A percentile compares a stretch with the other conserved stretches of the same genome.
phyloP scores from a whole-genome alignment of 2,888 invertebrate species.

The Leucophenga montana region DNA sequence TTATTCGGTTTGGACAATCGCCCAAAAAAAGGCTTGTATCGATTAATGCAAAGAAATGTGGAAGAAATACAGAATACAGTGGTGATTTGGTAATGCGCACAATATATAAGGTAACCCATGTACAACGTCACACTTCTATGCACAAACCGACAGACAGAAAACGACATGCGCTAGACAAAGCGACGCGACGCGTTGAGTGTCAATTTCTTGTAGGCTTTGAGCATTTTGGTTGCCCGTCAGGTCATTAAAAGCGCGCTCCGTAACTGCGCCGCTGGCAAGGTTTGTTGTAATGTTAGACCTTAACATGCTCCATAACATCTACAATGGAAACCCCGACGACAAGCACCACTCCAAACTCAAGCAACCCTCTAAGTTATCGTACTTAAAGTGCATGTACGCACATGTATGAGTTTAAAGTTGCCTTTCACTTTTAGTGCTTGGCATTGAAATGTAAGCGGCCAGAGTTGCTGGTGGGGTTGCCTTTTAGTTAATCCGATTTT shows the following conservation, averaged over 20 bases:
- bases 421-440: slow-evolving; percentile 15
- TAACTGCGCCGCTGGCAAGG: neutral
- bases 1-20: too few species aligned
- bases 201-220: slow-evolving; percentile 14
- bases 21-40: too few species aligned
- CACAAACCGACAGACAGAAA: neutral
- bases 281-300: slow-evolving; percentile 9
- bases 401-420: neutral
- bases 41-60: too few species aligned
- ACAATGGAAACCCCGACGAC: neutral
- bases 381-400: neutral
- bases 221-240: neutral
- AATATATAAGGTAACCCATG: neutral
- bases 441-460: slow-evolving; percentile 1
- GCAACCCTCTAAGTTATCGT: too few species aligned
- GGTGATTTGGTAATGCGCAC: too few species aligned
- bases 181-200: slow-evolving; percentile 13
- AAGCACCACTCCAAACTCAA: neutral
- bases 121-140: slow-evolving; percentile 4
- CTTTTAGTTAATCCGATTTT: slow-evolving; percentile 4
- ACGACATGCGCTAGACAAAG: neutral
- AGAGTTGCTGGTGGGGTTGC: neutral
- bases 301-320: neutral
- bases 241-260: neutral
- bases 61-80: too few species aligned